phyloP scores from a whole-genome alignment of 92 coral and sea anemone species.

The Palythoa grandiflora region DNA sequence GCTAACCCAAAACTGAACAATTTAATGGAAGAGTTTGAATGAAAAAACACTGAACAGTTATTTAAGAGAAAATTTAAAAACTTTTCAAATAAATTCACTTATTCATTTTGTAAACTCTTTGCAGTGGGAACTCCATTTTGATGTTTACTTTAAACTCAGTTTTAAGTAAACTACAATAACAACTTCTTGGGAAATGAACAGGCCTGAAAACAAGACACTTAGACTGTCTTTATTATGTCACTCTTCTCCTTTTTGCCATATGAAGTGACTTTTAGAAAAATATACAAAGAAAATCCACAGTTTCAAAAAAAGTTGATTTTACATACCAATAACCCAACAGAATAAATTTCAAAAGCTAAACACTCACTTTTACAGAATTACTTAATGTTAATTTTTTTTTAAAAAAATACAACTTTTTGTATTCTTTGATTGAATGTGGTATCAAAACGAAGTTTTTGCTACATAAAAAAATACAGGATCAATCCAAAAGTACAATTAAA shows the following conservation, averaged over 20 bases:
- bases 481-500: no score
- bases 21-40: not conserved
- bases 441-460: no score
- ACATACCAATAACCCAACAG: not conserved
- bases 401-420: no score
- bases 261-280: not conserved
- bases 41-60: not conserved
- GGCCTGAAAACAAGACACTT: not conserved
- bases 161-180: constrained; percentile 1
- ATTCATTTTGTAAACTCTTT: not conserved
- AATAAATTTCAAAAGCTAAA: no score
- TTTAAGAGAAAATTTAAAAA: not conserved
- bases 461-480: no score
- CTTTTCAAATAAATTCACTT: not conserved
- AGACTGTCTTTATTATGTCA: not conserved
- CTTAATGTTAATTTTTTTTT: no score
- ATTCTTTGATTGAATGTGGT: no score
- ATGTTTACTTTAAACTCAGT: constrained; percentile 23
- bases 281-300: no score
- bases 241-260: not conserved
- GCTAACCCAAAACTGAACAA: not conserved
- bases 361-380: no score
- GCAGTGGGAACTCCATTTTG: not conserved
- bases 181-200: constrained; percentile 48
- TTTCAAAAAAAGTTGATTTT: not conserved